These are phyloP conservation scores for Ichneumoninae sp. DNA, from an alignment of 2,888 invertebrate genomes.

Conservation along the genomic window DNA sequence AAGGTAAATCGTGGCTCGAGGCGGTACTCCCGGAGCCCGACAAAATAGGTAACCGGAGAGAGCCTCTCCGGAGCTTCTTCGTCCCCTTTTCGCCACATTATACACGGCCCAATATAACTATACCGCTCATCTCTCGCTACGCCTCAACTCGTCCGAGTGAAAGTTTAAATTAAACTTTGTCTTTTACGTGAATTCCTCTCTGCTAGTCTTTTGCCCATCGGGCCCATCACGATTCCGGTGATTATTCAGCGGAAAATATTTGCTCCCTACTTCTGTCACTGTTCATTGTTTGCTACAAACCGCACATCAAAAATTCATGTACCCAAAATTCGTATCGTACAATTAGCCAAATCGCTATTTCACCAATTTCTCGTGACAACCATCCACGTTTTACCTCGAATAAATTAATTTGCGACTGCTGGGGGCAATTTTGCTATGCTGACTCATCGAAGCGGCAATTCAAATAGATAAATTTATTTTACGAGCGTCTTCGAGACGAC, in stretches of 20 bases:
- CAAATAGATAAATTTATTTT: neutral
- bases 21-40: slow-evolving; percentile 42
- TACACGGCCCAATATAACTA: slow-evolving; percentile 31
- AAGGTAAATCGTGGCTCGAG: slow-evolving; percentile 63
- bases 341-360: slow-evolving; percentile 6
- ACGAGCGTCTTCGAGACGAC: neutral
- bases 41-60: slow-evolving; percentile 54
- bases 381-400: neutral
- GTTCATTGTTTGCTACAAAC: slow-evolving; percentile 24
- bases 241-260: slow-evolving; percentile 54
- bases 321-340: slow-evolving; percentile 16
- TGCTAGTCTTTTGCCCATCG: slow-evolving; percentile 50
- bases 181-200: slow-evolving; percentile 60
- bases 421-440: neutral
- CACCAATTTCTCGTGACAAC: neutral
- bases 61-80: slow-evolving; percentile 42
- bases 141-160: slow-evolving; percentile 57
- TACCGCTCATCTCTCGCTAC: slow-evolving; percentile 49
- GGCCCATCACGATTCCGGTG: slow-evolving; percentile 25
- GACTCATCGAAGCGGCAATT: neutral
- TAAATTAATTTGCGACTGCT: neutral
- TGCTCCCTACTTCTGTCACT: slow-evolving; percentile 25
- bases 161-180: slow-evolving; percentile 67
- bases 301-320: slow-evolving; percentile 13
- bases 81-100: slow-evolving; percentile 31